These are phyloP conservation scores for Pegoplata infirma DNA, from an alignment of 2,888 invertebrate species.

Conservation along the genomic window DNA sequence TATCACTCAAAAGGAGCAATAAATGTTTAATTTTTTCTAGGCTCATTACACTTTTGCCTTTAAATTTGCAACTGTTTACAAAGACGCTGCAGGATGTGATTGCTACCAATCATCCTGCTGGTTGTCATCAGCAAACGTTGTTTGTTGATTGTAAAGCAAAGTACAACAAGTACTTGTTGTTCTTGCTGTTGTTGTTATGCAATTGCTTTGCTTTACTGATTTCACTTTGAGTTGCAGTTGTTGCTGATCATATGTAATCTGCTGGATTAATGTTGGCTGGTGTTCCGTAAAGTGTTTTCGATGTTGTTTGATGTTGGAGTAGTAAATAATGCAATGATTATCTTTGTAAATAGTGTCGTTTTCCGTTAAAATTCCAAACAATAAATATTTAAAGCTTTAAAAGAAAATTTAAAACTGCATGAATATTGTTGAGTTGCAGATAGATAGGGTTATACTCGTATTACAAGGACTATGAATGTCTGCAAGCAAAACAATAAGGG, in stretches of 20 bases:
- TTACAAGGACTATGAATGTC: neutral
- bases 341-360: slow-evolving; percentile 22
- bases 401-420: neutral
- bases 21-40: slow-evolving; percentile 50
- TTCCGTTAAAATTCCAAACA: slow-evolving; percentile 1
- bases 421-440: neutral
- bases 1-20: slow-evolving; percentile 57
- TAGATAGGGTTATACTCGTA: neutral
- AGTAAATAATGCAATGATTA: slow-evolving; percentile 50
- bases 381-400: slow-evolving; percentile 1
- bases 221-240: slow-evolving; percentile 34
- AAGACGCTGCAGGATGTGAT: slow-evolving; percentile 54
- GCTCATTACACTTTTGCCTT: slow-evolving; percentile 57
- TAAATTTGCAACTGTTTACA: slow-evolving; percentile 41
- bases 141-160: slow-evolving; percentile 36
- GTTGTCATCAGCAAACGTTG: slow-evolving; percentile 51
- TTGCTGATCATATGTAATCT: slow-evolving; percentile 34
- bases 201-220: slow-evolving; percentile 18
- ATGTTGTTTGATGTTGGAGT: slow-evolving; percentile 25
- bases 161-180: neutral
- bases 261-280: neutral
- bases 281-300: slow-evolving; percentile 22
- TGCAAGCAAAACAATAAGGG: neutral
- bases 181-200: too few species aligned
- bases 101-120: slow-evolving; percentile 22